Conservation (phyloP, 2,113 vertebrate species). For the Corvus cornix region DNA sequence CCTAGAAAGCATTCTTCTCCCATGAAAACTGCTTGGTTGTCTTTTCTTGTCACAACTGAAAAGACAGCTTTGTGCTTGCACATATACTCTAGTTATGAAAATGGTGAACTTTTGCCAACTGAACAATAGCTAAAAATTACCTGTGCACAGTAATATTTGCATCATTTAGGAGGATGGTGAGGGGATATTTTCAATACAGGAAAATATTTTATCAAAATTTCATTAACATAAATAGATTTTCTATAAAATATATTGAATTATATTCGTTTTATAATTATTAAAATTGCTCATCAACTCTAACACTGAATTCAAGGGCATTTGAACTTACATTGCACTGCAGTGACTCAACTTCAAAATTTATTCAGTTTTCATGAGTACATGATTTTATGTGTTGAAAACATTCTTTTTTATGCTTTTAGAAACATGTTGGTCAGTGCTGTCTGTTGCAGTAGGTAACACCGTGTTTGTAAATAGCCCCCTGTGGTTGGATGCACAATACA, state of each 20-base stretch:
- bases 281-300: background rate
- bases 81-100: background rate
- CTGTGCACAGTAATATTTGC: fast-evolving
- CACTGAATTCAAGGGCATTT: too few relatives aligned
- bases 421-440: background rate
- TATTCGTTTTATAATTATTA: background rate
- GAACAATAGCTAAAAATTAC: background rate
- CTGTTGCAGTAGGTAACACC: background rate
- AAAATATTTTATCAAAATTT: background rate
- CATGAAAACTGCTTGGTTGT: background rate
- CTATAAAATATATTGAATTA: background rate
- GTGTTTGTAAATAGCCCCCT: background rate
- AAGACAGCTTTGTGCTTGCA: background rate
- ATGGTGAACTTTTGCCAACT: background rate
- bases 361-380: background rate
- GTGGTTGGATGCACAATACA: background rate
- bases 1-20: background rate
- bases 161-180: background rate
- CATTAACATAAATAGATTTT: background rate
- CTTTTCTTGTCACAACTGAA: background rate
- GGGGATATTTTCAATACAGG: background rate
- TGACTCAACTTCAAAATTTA: background rate
- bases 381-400: background rate
- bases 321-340: background rate
- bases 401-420: background rate